Evolutionary conservation across 2,113 vertebrate genomes (phyloP).

Genomic region (Scophthalmus maximus): DNA sequence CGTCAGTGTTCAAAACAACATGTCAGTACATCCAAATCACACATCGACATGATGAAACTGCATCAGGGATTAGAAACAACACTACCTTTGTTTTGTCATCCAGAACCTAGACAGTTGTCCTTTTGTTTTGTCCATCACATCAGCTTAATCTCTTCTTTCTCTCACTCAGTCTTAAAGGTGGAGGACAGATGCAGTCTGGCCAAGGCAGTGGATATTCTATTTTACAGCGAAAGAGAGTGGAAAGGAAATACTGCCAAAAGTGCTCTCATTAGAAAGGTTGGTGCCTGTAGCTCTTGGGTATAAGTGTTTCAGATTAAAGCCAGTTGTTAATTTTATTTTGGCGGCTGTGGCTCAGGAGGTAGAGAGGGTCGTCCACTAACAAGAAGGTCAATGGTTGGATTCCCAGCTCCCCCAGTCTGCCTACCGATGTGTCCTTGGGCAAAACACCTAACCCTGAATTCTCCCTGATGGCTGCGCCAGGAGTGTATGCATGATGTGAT

Average conservation of each 20-base stretch:
- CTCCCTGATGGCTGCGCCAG: too few relatives aligned
- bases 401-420: too few relatives aligned
- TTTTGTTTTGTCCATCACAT: neutral
- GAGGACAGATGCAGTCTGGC: conserved; percentile 86
- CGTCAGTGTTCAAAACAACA: conserved; percentile 48
- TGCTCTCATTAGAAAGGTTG: conserved; percentile 90
- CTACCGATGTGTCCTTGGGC: too few relatives aligned
- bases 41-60: neutral
- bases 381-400: too few relatives aligned
- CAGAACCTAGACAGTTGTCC: neutral
- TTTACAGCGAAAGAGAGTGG: conserved; percentile 93
- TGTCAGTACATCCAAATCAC: conserved; percentile 49
- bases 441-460: too few relatives aligned
- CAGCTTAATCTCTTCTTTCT: conserved; percentile 1
- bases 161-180: conserved; percentile 61
- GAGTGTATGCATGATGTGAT: too few relatives aligned
- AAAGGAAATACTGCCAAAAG: conserved; percentile 91
- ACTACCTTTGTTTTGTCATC: neutral
- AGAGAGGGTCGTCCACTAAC: too few relatives aligned
- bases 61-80: conserved; percentile 5
- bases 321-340: neutral
- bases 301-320: conserved; percentile 21
- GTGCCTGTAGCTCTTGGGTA: conserved; percentile 13
- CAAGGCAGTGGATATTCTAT: conserved; percentile 88
- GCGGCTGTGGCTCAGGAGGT: too few relatives aligned